Conservation (phyloP, 2,113 vertebrate genomes). For the Ciconia maguari region DNA sequence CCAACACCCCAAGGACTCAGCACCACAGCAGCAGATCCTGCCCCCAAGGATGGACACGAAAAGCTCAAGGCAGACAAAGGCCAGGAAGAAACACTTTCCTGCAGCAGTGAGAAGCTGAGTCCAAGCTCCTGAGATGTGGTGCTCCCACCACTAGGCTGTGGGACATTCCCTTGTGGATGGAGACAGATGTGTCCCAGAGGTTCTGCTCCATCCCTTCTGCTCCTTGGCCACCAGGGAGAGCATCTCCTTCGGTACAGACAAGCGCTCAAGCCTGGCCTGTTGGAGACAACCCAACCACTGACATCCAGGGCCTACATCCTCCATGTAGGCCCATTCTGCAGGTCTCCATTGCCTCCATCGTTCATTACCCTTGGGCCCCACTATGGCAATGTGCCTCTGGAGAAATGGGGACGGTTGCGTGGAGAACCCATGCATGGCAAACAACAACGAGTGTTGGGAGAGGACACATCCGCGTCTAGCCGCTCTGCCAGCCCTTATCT, state of each 20-base stretch:
- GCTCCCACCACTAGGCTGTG: not conserved
- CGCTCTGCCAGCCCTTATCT: conserved; percentile 21
- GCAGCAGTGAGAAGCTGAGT: not conserved
- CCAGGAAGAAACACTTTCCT: not conserved
- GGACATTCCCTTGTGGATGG: not conserved
- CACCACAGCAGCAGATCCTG: not conserved
- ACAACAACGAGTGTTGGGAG: not conserved
- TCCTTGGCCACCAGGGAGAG: not conserved
- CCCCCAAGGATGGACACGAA: not conserved
- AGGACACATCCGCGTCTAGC: not conserved
- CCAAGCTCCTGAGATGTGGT: not conserved
- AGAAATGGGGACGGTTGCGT: accelerated
- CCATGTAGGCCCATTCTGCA: not conserved
- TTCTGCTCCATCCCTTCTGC: not conserved
- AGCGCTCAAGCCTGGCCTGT: accelerated
- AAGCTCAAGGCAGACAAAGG: not conserved
- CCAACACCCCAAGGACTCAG: not conserved
- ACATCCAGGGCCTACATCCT: not conserved
- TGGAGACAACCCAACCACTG: not conserved
- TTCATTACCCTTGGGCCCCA: not conserved
- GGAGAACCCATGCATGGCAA: not conserved
- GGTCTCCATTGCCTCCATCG: not conserved
- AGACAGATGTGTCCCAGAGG: accelerated
- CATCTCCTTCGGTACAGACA: not conserved
- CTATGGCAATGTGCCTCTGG: accelerated